Evolutionary conservation across 2,113 vertebrate genomes (phyloP), one percentile per base, ranked within the genome.

Genomic region (Tyrannus savana): DNA sequence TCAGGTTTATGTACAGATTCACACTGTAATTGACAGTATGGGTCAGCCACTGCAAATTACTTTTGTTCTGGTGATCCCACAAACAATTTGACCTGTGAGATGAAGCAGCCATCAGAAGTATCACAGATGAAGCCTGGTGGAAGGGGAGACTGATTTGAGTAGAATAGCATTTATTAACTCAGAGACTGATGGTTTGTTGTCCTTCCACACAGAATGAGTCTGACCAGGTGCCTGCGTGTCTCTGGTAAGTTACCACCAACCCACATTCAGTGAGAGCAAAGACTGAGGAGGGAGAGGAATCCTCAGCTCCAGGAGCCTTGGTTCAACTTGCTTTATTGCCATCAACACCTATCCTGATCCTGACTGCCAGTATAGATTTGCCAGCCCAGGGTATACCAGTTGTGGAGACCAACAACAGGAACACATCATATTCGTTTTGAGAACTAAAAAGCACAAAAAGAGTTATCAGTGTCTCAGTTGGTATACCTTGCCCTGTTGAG

Each of bases 341-440:
- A 42, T n/a, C 39, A 37, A 37, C 12, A 67, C 12, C 24, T 17
- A n/a, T 55, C 12, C 64, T 56, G 33, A n/a, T 55, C 10, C 64
- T 56, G 33, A 28, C 28, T 90, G n/a, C 8, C 8, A 14, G 19
- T 12, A 18, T 19, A 66, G 23, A 71, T 72, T 12, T 53, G 12
- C 13, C 64, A 77, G 6, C 2, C 0, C 0, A 59, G 28, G 2
- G 7, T 62, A 55, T 21, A 24, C 7, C 1, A 1, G 4, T 31
- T 62, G 15, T 78, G 53, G 73, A 67, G 35, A 41, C n/a, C 22
- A 5, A 0, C 1, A 28, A 27, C 12, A 53, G 63, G 90, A 76
- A 71, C 42, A 10, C 27, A 12, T 53, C 10, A 76, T 5, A 10
- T 17, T 31, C 16, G 10, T 22, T n/a, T 35, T 49, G 19, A 64